phyloP scores from a whole-genome alignment of 1,140 invertebrate species.

The Atopsyche davidsoni region DNA sequence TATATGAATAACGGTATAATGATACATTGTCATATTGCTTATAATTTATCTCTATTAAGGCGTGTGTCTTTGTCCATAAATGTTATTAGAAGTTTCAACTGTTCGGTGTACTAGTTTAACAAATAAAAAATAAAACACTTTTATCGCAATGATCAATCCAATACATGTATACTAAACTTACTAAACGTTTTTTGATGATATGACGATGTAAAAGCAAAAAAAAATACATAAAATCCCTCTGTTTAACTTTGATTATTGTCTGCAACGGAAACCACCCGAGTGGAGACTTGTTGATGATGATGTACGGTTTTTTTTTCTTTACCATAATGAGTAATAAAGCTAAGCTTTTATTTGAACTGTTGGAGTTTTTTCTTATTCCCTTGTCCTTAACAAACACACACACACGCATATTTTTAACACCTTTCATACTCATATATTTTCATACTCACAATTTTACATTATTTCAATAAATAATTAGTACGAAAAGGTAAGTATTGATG shows the following conservation, averaged over 20 bases:
- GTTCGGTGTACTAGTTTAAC: constrained; percentile 44
- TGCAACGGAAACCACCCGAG: constrained; percentile 22
- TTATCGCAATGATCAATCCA: constrained; percentile 30
- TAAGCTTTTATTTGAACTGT: constrained; percentile 52
- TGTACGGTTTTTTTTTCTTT: constrained; percentile 51
- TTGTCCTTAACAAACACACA: background rate
- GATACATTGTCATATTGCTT: constrained; percentile 52
- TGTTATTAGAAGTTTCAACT: constrained; percentile 48
- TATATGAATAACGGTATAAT: constrained; percentile 39
- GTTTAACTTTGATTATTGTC: constrained; percentile 28
- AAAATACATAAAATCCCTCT: constrained; percentile 25
- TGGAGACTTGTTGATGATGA: constrained; percentile 44
- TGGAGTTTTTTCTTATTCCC: constrained; percentile 40
- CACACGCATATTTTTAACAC: background rate
- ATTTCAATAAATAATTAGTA: too few species aligned
- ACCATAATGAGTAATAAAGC: constrained; percentile 53
- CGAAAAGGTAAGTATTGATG: too few species aligned
- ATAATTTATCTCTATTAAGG: constrained; percentile 45
- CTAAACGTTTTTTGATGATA: constrained; percentile 27
- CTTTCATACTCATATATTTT: background rate
- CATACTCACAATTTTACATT: background rate
- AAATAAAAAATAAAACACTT: constrained; percentile 35
- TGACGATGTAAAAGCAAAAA: constrained; percentile 28
- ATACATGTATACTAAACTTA: constrained; percentile 30
- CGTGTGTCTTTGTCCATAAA: constrained; percentile 52